phyloP scores from a whole-genome alignment of 2,888 invertebrate species.

The Lumbricus terrestris region DNA sequence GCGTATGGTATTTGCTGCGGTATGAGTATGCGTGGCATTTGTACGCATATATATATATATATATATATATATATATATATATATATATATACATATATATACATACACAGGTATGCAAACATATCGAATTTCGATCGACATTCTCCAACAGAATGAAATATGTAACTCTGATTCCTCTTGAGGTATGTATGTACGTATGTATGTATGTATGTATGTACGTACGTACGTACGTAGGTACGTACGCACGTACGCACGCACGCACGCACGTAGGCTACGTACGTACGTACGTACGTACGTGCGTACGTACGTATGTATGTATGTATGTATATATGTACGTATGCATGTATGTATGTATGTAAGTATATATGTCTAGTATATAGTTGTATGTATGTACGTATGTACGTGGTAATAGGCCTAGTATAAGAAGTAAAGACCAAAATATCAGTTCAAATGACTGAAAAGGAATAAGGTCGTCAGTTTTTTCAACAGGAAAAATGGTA shows the following conservation, averaged over 20 bases:
- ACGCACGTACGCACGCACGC: not conserved
- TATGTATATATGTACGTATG: conserved; percentile 11
- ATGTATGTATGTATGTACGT: not conserved
- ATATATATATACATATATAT: not conserved
- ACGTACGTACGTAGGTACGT: not conserved
- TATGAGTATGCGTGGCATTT: not conserved
- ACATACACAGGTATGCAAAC: not conserved
- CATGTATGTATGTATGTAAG: no score
- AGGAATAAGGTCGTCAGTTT: no score
- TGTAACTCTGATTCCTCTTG: no score
- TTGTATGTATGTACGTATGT: no score
- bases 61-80: conserved; percentile 11
- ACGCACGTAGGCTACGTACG: not conserved
- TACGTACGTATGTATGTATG: not conserved
- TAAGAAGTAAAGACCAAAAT: no score
- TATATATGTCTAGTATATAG: no score
- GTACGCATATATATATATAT: not conserved
- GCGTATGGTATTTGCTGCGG: not conserved
- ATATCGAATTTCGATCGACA: no score
- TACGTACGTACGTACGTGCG: no score
- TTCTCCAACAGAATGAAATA: no score
- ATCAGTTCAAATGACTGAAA: no score
- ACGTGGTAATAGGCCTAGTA: no score
- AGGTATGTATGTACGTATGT: not conserved
- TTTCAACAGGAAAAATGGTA: no score